Conservation (phyloP, 64 coral and sea anemone genomes). For the Dendrophyllia cribrosa region DNA sequence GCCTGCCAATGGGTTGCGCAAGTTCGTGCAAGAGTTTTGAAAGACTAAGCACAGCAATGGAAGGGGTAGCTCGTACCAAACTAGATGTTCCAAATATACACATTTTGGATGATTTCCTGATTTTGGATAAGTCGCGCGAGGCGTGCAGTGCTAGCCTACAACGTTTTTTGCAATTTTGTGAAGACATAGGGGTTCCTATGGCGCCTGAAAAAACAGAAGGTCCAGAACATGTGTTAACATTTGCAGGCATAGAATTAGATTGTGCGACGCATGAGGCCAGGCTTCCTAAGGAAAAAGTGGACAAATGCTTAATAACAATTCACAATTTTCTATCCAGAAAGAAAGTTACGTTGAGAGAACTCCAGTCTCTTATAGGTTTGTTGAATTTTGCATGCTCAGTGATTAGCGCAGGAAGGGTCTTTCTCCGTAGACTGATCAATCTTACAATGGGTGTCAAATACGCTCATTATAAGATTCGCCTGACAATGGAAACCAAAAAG, state of each 20-base stretch:
- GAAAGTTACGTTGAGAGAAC: neutral
- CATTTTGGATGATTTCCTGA: neutral
- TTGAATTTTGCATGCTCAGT: slow-evolving; percentile 33
- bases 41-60: neutral
- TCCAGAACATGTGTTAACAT: neutral
- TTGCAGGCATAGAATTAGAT: neutral
- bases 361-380: neutral
- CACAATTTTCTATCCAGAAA: neutral
- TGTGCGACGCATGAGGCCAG: neutral
- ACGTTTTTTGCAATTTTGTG: neutral
- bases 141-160: neutral
- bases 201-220: neutral
- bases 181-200: neutral
- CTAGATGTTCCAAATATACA: neutral
- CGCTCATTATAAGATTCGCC: neutral
- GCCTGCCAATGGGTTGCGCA: neutral
- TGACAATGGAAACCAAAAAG: neutral
- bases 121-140: neutral
- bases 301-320: neutral
- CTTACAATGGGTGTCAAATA: neutral
- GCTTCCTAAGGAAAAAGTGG: neutral
- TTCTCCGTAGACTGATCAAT: slow-evolving; percentile 21
- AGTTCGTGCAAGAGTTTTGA: slow-evolving; percentile 1
- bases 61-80: neutral
- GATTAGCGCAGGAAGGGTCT: neutral